These are phyloP conservation scores for Erpetoichthys calabaricus DNA, from an alignment of 2,797 vertebrate genomes.

Conservation along the genomic window DNA sequence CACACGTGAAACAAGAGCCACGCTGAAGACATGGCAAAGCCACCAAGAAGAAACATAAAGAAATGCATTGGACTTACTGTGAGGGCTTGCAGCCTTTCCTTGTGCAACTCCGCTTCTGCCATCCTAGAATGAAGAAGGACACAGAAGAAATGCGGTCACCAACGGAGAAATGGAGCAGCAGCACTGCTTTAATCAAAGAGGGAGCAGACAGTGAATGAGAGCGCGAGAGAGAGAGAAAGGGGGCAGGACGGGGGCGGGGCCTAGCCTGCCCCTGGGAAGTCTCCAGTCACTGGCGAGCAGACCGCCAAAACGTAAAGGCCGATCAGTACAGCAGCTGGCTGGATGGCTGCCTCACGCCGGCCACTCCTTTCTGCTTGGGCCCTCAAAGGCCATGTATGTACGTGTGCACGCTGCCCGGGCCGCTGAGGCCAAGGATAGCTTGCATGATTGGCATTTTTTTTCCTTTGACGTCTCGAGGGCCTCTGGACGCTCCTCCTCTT, in stretches of 20 bases:
- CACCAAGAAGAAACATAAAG: slow-evolving; percentile 8
- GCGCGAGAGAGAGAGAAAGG: slow-evolving; percentile 16
- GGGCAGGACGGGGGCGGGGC: not conserved
- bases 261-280: slow-evolving; percentile 11
- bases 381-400: slow-evolving; percentile 64
- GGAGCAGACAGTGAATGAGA: slow-evolving; percentile 3
- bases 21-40: slow-evolving; percentile 18
- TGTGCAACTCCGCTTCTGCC: slow-evolving; percentile 93
- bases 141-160: slow-evolving; percentile 36
- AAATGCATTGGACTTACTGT: slow-evolving; percentile 67
- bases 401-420: slow-evolving; percentile 40
- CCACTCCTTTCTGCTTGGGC: slow-evolving; percentile 45
- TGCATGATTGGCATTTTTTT: slow-evolving; percentile 29
- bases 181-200: slow-evolving; percentile 17
- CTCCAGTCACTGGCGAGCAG: slow-evolving; percentile 36
- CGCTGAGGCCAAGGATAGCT: slow-evolving; percentile 48
- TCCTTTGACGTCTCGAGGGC: slow-evolving; percentile 38
- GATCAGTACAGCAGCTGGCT: slow-evolving; percentile 56
- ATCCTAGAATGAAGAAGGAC: slow-evolving; percentile 73
- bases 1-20: slow-evolving; percentile 25
- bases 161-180: slow-evolving; percentile 24
- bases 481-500: slow-evolving; percentile 48
- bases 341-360: slow-evolving; percentile 54
- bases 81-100: slow-evolving; percentile 92
- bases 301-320: too few species aligned